Evolutionary conservation across 2,888 invertebrate genomes (phyloP), one percentile per base, ranked within the genome.

Genomic region (Nephrotoma flavescens): DNA sequence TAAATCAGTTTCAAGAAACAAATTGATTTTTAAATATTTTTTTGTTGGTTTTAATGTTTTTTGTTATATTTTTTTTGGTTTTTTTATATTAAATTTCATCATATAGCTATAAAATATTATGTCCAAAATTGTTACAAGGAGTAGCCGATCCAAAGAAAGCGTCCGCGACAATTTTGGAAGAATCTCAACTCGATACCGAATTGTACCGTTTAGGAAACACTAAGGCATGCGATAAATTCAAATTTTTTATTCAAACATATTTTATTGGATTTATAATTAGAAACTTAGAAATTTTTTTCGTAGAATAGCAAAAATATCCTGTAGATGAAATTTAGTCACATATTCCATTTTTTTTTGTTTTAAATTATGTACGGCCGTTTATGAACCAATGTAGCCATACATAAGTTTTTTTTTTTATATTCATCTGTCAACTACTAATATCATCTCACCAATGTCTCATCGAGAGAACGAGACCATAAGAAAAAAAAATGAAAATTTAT

Each of bases 81-180:
- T 31, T 31, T 57, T 57, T 57, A 44, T 86, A 86, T 71, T 47
- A 47, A 47, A 86, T 84, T 84, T 84, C 41, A 84, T 84, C 42
- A 41, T 84, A 15, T 84, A 84, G 84, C 84, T 84, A 84, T 84
- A 84, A 84, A 84, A 84, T 84, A 41, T 42, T 84, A 31, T 84
- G 84, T 42, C 84, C 84, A 84, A 84, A 84, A 42, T 84, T 84
- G 42, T 6, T 84, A 5, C n/a, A 84, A 41, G 42, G 42, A 12
- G 15, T 84, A 4, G n/a, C 41, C 42, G 84, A 84, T 42, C 84
- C 84, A 41, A 84, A 84, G 15, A 84, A 84, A 84, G n/a, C 42
- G n/a, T 5, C 42, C 19, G 84, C 84, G 15, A 42, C 42, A 42
- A 84, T 84, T 42, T 42, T 84, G 41, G 84, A 84, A 3, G 15